A percentile compares a stretch with the other conserved stretches of the same genome.
These are phyloP conservation scores for Gymnosoma rotundatum DNA, from an alignment of 2,888 invertebrate species.

Conservation along the genomic window DNA sequence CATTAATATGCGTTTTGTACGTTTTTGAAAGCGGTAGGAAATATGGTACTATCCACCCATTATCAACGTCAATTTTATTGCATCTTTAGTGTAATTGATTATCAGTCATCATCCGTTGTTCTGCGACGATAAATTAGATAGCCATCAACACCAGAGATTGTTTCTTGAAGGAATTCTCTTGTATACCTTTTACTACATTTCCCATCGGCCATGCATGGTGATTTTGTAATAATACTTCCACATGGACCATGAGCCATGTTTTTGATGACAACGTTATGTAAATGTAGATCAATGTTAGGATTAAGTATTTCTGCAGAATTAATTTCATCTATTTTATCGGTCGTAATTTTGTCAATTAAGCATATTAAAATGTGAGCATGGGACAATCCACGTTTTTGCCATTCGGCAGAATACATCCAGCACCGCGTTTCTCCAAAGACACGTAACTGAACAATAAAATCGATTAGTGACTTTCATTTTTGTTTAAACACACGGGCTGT, in stretches of 20 bases:
- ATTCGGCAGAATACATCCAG: too few relatives aligned
- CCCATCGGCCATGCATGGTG: conserved; percentile 13
- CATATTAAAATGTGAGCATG: background rate
- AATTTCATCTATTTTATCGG: conserved; percentile 72
- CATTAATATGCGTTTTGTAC: too few relatives aligned
- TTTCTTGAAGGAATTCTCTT: conserved; percentile 19
- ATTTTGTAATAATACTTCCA: conserved; percentile 4
- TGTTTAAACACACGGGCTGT: too few relatives aligned
- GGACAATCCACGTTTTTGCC: too few relatives aligned
- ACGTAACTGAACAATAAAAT: too few relatives aligned
- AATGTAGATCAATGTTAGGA: background rate
- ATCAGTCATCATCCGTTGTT: conserved; percentile 59
- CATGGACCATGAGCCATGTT: conserved; percentile 15
- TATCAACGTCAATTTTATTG: too few relatives aligned
- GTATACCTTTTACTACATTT: conserved; percentile 21
- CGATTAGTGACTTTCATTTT: too few relatives aligned
- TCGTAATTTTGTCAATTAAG: conserved; percentile 73
- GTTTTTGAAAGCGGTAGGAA: too few relatives aligned
- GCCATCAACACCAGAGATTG: conserved; percentile 31
- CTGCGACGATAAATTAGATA: conserved; percentile 70
- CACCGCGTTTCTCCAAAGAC: too few relatives aligned
- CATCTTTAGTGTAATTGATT: background rate
- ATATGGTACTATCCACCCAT: too few relatives aligned
- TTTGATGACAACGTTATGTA: background rate
- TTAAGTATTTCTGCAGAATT: conserved; percentile 1